Base-by-base conservation (phyloP, 2,113 vertebrate species). In the Pavo muticus region DNA sequence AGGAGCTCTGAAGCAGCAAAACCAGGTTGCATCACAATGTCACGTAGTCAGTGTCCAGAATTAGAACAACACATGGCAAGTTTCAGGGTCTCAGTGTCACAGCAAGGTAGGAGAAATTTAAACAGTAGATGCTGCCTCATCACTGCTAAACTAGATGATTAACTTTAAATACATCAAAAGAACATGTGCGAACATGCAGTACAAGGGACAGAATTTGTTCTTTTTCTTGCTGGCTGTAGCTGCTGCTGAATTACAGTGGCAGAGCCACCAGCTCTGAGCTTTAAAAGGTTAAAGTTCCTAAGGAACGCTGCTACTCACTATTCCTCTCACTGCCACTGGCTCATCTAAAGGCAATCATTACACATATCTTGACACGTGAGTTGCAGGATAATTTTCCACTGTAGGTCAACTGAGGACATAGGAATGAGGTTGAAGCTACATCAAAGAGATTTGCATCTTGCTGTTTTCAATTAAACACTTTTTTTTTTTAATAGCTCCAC, bases 301-400 rank as follows among this genome's bases (percentile, higher is more conserved):
- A 94, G 92, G 86, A 96, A 93, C 40, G 59, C 89, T 59, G 45
- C 79, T 54, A 16, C 82, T 92, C 1, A 0, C 40, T 78, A 25
- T 74, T 70, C 60, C 90, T 94, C 89, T 86, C 84, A 84, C 90
- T 74, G 94, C 77, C 75, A 73, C 84, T 61, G 69, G 75, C 80
- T 67, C 69, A 25, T 72, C 68, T 77, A 45, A 95, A 94, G 94
- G 93, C 92, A 93, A 79, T 91, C 82, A 91, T 86, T 87, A 92
- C 83, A 83, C 92, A 76, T 85, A 77, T 88, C 94, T 95, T 81
- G 84, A 88, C 88, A 87, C 48, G 70, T 50, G 81, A 93, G 91
- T 95, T 93, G 88, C 84, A 93, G 89, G 88, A 96, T 97, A 91
- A 94, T 95, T 96, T 97, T 96, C 97, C 80, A 92, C 83, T 88